These are phyloP conservation scores for Asarcornis scutulata DNA, from an alignment of 2,113 vertebrate genomes.

Conservation along the genomic window DNA sequence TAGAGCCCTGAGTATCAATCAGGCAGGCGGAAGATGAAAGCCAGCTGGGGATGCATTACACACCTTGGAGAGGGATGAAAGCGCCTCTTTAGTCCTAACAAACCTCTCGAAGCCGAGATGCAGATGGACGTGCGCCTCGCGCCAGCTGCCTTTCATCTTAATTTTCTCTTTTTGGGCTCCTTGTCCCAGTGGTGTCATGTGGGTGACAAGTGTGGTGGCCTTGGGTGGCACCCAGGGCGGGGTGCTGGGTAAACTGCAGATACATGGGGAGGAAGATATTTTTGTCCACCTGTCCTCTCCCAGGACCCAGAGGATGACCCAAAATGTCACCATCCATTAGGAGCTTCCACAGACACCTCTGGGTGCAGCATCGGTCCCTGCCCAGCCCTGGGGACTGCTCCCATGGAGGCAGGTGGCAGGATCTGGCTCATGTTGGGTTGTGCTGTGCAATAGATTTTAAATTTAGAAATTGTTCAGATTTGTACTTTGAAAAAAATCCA, in stretches of 20 bases:
- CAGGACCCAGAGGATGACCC: background rate
- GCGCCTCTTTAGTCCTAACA: conserved; percentile 68
- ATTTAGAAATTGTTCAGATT: conserved; percentile 65
- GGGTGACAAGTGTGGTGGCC: fast-evolving
- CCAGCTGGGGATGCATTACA: conserved; percentile 58
- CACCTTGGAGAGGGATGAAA: conserved; percentile 73
- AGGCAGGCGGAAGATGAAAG: conserved; percentile 76
- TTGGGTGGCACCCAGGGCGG: background rate
- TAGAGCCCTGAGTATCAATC: conserved; percentile 71
- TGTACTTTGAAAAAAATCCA: conserved; percentile 66
- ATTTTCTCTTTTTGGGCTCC: background rate
- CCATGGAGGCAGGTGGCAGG: background rate
- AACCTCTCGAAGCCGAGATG: conserved; percentile 66
- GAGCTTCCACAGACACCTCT: background rate
- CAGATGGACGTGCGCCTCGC: background rate
- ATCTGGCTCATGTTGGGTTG: fast-evolving
- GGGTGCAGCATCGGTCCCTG: fast-evolving
- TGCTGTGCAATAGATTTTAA: background rate
- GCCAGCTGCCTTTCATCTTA: conserved; percentile 63
- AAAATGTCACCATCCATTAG: fast-evolving
- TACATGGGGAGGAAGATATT: no score
- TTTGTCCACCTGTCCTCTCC: background rate
- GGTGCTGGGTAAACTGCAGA: background rate
- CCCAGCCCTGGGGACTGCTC: fast-evolving
- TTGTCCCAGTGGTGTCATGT: fast-evolving